Conservation (phyloP, 2,797 vertebrate genomes). For the Anableps anableps region DNA sequence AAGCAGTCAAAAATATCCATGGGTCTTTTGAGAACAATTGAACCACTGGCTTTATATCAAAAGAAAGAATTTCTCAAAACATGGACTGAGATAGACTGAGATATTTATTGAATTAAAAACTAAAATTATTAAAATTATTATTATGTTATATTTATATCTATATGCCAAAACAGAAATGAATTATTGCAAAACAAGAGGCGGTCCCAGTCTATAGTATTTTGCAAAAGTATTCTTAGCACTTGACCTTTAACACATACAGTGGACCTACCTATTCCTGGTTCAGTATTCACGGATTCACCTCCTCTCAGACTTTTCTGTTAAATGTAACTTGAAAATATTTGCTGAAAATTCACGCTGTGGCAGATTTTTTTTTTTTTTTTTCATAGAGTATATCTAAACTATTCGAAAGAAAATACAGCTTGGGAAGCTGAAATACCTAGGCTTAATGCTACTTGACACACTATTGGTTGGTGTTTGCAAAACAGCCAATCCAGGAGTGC, state of each 20-base stretch:
- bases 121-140: too few relatives aligned
- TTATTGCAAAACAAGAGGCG: too few relatives aligned
- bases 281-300: neutral
- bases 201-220: neutral
- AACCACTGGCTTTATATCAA: neutral
- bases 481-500: too few relatives aligned
- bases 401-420: too few relatives aligned
- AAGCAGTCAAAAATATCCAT: conserved; percentile 14
- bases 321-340: neutral
- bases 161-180: neutral
- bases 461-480: too few relatives aligned
- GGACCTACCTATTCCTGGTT: neutral
- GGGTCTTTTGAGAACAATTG: conserved; percentile 1
- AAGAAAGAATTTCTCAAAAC: neutral
- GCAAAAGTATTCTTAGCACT: too few relatives aligned
- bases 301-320: neutral
- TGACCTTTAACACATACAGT: neutral
- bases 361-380: too few relatives aligned
- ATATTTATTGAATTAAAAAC: neutral
- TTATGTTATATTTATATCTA: neutral
- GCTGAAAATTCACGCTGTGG: too few relatives aligned
- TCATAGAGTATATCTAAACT: too few relatives aligned
- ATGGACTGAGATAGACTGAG: neutral
- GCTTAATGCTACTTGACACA: too few relatives aligned
- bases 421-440: too few relatives aligned